Evolutionary conservation across 2,888 invertebrate genomes (phyloP).

Genomic region (Aphrophora alni): DNA sequence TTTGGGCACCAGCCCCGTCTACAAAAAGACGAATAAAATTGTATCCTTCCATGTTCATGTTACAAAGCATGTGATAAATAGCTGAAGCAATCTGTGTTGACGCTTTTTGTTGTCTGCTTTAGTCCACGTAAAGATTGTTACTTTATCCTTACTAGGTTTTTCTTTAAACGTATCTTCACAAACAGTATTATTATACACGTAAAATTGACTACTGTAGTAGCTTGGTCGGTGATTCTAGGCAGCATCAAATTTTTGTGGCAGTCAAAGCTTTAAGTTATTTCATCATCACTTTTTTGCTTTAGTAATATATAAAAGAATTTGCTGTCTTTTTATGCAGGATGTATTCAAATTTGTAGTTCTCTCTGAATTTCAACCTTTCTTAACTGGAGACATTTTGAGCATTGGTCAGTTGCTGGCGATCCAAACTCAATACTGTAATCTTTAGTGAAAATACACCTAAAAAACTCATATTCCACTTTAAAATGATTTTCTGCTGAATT

Average conservation of each 20-base stretch:
- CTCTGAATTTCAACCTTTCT: too few species aligned
- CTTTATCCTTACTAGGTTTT: neutral
- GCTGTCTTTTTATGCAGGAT: neutral
- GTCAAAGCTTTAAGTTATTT: too few species aligned
- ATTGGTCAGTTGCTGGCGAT: slow-evolving; percentile 13
- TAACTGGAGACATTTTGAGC: slow-evolving; percentile 1
- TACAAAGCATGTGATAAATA: neutral
- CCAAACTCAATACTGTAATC: neutral
- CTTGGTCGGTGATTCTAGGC: too few species aligned
- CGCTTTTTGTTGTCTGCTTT: neutral
- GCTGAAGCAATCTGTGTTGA: neutral
- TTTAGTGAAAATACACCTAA: neutral
- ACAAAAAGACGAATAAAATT: neutral
- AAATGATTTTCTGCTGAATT: neutral
- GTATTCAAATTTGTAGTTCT: too few species aligned
- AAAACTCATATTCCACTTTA: neutral
- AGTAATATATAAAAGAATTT: slow-evolving; percentile 2
- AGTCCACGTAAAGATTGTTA: neutral
- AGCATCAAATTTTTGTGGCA: too few species aligned
- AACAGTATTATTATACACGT: too few species aligned
- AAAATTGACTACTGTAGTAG: too few species aligned
- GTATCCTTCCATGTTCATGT: neutral
- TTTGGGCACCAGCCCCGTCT: neutral
- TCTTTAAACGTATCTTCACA: too few species aligned
- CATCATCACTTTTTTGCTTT: neutral